Evolutionary conservation across 2,113 vertebrate species (phyloP).

Genomic region (Scatophagus argus): DNA sequence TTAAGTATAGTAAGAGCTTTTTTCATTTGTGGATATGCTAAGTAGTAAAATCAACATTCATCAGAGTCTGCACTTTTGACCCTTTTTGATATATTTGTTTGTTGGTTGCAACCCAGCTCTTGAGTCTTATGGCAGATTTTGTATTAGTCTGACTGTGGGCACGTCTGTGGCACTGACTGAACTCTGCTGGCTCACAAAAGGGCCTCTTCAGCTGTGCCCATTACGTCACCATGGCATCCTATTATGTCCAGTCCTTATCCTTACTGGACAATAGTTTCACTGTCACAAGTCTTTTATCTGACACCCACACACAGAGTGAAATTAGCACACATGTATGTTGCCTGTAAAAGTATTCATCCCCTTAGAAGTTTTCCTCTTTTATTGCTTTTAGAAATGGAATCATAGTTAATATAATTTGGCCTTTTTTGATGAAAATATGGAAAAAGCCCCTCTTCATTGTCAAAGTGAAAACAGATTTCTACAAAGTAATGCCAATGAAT

Average conservation of each 20-base stretch:
- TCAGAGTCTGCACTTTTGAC: neutral
- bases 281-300: slow-evolving; percentile 50
- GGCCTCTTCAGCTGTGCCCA: slow-evolving; percentile 27
- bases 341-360: too few relatives aligned
- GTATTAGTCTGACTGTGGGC: neutral
- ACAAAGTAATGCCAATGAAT: too few relatives aligned
- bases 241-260: slow-evolving; percentile 13
- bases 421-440: too few relatives aligned
- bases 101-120: neutral
- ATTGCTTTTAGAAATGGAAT: too few relatives aligned
- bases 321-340: slow-evolving; percentile 20
- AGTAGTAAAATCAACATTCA: neutral
- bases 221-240: slow-evolving; percentile 28
- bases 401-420: too few relatives aligned
- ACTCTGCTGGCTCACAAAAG: slow-evolving; percentile 36
- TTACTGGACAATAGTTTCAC: slow-evolving; percentile 40
- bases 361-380: too few relatives aligned
- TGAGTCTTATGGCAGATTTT: slow-evolving; percentile 27
- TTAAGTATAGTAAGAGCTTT: neutral
- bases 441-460: too few relatives aligned
- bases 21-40: neutral
- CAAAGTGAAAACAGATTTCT: too few relatives aligned
- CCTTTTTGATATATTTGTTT: neutral
- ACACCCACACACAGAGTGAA: neutral
- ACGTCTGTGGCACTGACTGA: slow-evolving; percentile 8